Conservation (phyloP, 2,888 invertebrate species). For the Trissoscelio sp. region DNA sequence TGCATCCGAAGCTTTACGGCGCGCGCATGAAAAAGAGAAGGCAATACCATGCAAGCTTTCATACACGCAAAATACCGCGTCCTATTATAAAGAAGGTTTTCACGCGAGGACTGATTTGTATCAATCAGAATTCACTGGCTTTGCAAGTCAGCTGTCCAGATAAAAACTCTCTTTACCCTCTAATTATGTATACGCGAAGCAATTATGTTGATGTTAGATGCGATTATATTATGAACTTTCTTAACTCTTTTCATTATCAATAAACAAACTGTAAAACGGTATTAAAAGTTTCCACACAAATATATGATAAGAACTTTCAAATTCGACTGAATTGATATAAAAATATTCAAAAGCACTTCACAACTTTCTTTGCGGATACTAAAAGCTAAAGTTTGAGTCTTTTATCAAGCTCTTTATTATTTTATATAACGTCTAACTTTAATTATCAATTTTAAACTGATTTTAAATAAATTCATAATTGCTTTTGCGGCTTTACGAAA, state of each 20-base stretch:
- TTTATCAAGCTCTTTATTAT: conserved; percentile 14
- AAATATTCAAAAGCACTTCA: background rate
- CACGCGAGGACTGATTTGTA: conserved; percentile 50
- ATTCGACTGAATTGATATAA: background rate
- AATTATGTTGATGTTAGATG: conserved; percentile 18
- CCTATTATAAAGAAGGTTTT: conserved; percentile 26
- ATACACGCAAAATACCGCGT: conserved; percentile 31
- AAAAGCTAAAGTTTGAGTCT: background rate
- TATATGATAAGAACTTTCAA: background rate
- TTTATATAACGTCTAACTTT: background rate
- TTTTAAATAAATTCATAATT: background rate
- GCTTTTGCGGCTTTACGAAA: no score
- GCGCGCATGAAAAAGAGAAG: conserved; percentile 32
- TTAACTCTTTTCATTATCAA: background rate
- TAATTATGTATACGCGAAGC: background rate
- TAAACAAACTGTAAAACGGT: background rate
- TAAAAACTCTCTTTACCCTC: conserved; percentile 1
- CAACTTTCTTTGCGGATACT: background rate
- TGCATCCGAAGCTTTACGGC: conserved; percentile 68
- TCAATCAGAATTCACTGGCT: conserved; percentile 27
- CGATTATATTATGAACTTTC: conserved; percentile 3
- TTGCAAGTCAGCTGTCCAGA: conserved; percentile 17
- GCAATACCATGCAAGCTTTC: background rate
- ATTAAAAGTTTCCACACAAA: background rate
- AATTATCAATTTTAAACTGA: background rate